Percentiles rank a stretch among this genome's conserved stretches.
phyloP scores from a whole-genome alignment of 2,797 vertebrate genomes.

The Salmo trutta region DNA sequence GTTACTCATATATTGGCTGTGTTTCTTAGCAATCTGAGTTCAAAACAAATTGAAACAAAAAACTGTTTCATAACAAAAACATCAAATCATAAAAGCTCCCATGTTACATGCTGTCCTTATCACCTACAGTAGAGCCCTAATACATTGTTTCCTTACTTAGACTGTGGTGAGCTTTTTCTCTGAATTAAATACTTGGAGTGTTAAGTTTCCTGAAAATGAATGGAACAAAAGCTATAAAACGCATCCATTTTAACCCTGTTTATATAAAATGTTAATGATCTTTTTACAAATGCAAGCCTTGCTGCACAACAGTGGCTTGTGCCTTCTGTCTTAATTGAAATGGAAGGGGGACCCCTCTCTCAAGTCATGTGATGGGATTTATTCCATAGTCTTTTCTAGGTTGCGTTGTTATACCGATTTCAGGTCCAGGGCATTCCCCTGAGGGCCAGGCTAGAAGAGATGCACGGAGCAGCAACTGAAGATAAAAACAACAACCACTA shows the following conservation, averaged over 20 bases:
- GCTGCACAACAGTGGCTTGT: constrained; percentile 3
- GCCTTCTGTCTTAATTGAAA: constrained; percentile 42
- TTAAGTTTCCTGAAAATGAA: neutral
- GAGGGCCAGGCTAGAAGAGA: constrained; percentile 34
- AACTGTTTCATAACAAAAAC: no score
- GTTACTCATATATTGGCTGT: no score
- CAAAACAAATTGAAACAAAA: no score
- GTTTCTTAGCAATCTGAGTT: no score
- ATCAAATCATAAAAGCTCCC: no score
- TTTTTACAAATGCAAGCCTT: constrained; percentile 21
- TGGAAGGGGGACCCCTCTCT: constrained; percentile 26
- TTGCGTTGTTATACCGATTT: constrained; percentile 61
- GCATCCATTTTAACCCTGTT: neutral
- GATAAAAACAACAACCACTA: constrained; percentile 5
- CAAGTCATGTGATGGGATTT: constrained; percentile 29
- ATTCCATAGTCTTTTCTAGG: constrained; percentile 36
- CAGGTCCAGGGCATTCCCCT: constrained; percentile 12
- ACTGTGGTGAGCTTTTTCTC: neutral
- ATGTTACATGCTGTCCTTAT: no score
- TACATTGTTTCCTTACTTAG: no score
- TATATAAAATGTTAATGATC: constrained; percentile 7
- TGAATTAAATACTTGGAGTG: neutral
- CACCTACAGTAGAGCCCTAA: no score
- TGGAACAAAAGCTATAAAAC: neutral
- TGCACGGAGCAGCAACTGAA: constrained; percentile 31